A percentile compares a stretch with the other conserved stretches of the same genome.
Conservation (phyloP, 1,140 invertebrate genomes). For the Drosophila nebulosa region DNA sequence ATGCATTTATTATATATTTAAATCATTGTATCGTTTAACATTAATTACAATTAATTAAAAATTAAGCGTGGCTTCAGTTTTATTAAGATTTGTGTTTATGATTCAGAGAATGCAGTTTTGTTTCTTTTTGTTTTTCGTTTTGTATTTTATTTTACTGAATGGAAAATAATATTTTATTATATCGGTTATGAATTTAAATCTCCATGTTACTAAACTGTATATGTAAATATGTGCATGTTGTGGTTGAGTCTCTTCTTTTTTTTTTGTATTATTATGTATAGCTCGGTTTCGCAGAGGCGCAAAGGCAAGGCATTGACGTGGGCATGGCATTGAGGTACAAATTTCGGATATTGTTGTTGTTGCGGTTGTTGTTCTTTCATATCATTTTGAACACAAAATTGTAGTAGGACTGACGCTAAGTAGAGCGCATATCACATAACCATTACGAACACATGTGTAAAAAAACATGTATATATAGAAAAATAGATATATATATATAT, state of each 20-base stretch:
- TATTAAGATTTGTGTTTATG: conserved; percentile 60
- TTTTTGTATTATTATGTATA: neutral
- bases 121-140: conserved; percentile 30
- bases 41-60: conserved; percentile 77
- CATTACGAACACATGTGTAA: neutral
- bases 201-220: conserved; percentile 49
- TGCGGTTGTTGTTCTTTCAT: conserved; percentile 2
- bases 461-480: neutral
- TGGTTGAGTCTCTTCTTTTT: conserved; percentile 26
- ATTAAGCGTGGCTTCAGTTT: conserved; percentile 74
- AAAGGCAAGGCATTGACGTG: neutral
- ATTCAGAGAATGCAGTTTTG: conserved; percentile 59
- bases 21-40: conserved; percentile 70
- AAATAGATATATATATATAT: conserved; percentile 3
- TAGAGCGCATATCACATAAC: neutral
- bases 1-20: conserved; percentile 74
- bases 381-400: conserved; percentile 11
- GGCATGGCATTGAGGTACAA: neutral
- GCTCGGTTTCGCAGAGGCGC: neutral
- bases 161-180: conserved; percentile 39
- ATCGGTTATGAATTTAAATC: conserved; percentile 46
- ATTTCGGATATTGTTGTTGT: neutral
- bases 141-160: conserved; percentile 46
- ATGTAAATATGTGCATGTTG: conserved; percentile 48
- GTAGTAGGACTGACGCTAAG: neutral